A percentile compares a stretch with the other conserved stretches of the same genome.
phyloP scores from a whole-genome alignment of 37 sponge, comb jelly and placozoan genomes.

The Axinella damicornis region DNA sequence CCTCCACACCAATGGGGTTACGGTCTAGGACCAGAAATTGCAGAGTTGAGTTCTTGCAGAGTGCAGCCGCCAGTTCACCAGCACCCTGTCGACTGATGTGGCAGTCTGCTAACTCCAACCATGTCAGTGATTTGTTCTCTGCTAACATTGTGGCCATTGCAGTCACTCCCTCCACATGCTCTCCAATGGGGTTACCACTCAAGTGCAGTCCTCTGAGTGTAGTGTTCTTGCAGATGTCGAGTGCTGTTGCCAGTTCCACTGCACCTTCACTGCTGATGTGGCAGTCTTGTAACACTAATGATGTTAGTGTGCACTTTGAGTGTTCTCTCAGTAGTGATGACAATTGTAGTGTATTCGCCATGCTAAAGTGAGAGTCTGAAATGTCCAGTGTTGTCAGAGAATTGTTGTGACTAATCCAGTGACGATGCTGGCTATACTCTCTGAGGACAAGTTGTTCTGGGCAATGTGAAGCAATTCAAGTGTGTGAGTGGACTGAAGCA shows the following conservation, averaged over 20 bases:
- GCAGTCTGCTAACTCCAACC: background rate
- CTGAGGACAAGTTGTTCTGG: background rate
- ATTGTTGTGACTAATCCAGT: constrained; percentile 17
- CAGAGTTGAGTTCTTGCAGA: constrained; percentile 1
- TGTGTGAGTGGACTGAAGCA: background rate
- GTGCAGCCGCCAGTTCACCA: background rate
- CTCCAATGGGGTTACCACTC: background rate
- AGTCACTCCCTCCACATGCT: background rate
- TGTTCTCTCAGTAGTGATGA: too few relatives aligned
- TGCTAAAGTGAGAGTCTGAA: too few relatives aligned
- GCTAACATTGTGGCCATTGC: constrained; percentile 3
- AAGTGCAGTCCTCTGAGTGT: background rate
- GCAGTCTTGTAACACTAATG: too few relatives aligned
- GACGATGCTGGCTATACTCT: background rate
- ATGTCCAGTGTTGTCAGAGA: background rate
- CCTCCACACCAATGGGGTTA: constrained; percentile 2
- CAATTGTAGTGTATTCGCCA: too few relatives aligned
- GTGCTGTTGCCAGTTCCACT: too few relatives aligned
- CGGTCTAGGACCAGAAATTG: background rate
- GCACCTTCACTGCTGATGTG: too few relatives aligned
- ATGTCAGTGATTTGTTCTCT: background rate
- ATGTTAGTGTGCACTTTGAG: too few relatives aligned
- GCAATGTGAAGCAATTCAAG: background rate
- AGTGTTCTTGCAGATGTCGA: too few relatives aligned
- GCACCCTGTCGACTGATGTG: background rate